A percentile compares a stretch with the other conserved stretches of the same genome.
Conservation (phyloP, 1,140 invertebrate genomes). For the Neodiprion lecontei region DNA sequence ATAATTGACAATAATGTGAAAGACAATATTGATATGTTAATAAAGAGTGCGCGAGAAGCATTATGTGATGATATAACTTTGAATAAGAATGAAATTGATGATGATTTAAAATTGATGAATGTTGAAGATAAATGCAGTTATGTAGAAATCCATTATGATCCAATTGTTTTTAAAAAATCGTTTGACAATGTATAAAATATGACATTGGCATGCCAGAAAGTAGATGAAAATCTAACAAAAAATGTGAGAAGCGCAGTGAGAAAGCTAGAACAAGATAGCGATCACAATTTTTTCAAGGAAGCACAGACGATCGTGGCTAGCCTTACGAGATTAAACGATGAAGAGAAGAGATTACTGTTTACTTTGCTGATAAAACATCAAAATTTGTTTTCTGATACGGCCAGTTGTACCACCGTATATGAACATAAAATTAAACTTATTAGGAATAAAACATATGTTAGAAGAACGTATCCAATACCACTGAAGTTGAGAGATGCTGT, state of each 20-base stretch:
- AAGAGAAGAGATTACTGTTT: neutral
- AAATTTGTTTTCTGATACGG: neutral
- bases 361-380: neutral
- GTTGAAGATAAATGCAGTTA: too few species aligned
- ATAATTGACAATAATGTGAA: neutral
- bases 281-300: conserved; percentile 4
- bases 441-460: neutral
- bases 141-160: too few species aligned
- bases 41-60: neutral
- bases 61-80: neutral
- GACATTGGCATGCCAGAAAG: too few species aligned
- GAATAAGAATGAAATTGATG: neutral
- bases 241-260: neutral
- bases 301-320: neutral
- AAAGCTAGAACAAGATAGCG: neutral
- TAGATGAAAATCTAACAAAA: too few species aligned
- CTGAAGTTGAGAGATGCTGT: too few species aligned
- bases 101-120: neutral
- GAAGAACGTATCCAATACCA: neutral
- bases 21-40: neutral
- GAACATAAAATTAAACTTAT: neutral
- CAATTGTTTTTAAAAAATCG: too few species aligned
- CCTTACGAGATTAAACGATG: too few species aligned
- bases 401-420: neutral
- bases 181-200: too few species aligned